phyloP scores from a whole-genome alignment of 2,888 invertebrate species.

The Volucella bombylans region DNA sequence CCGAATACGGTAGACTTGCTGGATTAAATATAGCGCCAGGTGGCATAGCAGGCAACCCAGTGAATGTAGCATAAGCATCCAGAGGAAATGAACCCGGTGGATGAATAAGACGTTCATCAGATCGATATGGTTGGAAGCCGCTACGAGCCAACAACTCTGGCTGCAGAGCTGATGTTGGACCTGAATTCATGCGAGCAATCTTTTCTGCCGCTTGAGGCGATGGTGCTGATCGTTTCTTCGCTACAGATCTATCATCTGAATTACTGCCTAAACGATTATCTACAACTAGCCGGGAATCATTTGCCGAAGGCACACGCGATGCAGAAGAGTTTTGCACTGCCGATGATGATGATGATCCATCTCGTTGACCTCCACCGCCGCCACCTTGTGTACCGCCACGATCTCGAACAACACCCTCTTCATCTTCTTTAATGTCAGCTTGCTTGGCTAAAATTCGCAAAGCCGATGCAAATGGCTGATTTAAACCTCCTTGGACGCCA shows the following conservation, averaged over 20 bases:
- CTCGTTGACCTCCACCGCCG: constrained; percentile 77
- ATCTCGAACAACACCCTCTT: constrained; percentile 80
- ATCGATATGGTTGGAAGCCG: constrained; percentile 95
- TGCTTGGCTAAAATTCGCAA: constrained; percentile 95
- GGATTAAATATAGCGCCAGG: constrained; percentile 82
- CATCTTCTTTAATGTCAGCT: constrained; percentile 90
- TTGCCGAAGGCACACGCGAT: constrained; percentile 74
- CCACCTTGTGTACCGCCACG: constrained; percentile 86
- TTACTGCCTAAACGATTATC: constrained; percentile 73
- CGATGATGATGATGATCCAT: constrained; percentile 63
- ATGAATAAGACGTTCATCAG: constrained; percentile 87
- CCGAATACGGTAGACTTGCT: constrained; percentile 84
- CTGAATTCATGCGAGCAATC: constrained; percentile 80
- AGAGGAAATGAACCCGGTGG: constrained; percentile 82
- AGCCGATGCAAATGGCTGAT: constrained; percentile 92
- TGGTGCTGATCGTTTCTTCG: constrained; percentile 79
- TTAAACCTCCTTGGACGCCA: constrained; percentile 78
- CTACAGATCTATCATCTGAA: constrained; percentile 78
- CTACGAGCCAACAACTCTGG: constrained; percentile 87
- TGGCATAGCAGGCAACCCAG: constrained; percentile 80
- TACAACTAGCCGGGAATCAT: constrained; percentile 70
- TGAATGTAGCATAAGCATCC: constrained; percentile 81
- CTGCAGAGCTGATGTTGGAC: constrained; percentile 79
- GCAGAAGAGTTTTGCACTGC: constrained; percentile 64
- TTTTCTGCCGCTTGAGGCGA: constrained; percentile 82